Evolutionary conservation across 2,797 vertebrate genomes (phyloP), one percentile per base, ranked within the genome.

Genomic region (Lepilemur ruficaudatus): DNA sequence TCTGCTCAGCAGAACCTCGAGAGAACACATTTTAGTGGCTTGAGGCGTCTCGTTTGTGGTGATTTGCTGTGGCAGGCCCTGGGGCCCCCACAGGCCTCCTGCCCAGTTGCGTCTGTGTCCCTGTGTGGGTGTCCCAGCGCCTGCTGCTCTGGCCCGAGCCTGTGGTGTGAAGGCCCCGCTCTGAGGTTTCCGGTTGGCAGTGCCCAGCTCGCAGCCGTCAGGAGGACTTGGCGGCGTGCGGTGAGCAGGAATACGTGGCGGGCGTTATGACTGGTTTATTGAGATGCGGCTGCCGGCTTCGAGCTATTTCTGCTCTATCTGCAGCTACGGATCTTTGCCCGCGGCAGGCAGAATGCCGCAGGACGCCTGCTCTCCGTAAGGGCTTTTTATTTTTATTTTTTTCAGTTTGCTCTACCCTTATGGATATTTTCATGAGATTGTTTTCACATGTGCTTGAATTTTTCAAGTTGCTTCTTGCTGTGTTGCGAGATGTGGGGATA

Each of bases 401-500:
- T 52, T 7, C 5, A 23, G 43, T 84, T 84, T 82, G 48, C 79
- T 73, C 0, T 41, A 41, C 23, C 5, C 3, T 52, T 82, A 59
- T 50, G 55, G 23, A 15, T 59, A 87, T 48, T 84, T 93, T 55
- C 18, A 63, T 75, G 76, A 76, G 76, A 86, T 50, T 59, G 18
- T 28, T 80, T 92, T 86, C 57, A 65, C 59, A 80, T n/a, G 11
- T 65, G 30, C 3, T 92, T 59, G 20, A 86, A 78, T 83, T 93
- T 84, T 69, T 43, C 55, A 67, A 93, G 43, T 55, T 75, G 11
- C 22, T 87, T 86, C n/a, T 89, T 75, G 55, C 9, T 80, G 9
- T 52, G 28, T 67, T 95, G 55, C 43, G 72, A 73, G n/a, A 81
- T 72, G 73, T 91, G 80, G 57, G 83, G 25, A 28, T 48, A 78